Conservation (phyloP, 1,140 invertebrate genomes). For the Hormaphis cornu region DNA sequence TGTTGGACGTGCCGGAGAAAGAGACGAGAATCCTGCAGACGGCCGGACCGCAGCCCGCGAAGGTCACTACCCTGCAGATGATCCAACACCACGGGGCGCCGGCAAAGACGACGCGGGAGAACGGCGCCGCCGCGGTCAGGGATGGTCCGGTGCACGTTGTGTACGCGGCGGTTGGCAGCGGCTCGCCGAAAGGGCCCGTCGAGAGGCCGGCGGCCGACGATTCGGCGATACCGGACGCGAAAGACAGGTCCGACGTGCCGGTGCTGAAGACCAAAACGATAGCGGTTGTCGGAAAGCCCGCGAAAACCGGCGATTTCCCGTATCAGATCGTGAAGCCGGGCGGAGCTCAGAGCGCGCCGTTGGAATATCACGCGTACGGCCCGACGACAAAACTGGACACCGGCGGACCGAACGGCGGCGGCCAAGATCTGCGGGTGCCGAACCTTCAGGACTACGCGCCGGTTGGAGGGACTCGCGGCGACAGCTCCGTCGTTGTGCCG, state of each 20-base stretch:
- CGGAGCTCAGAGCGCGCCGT: slow-evolving; percentile 17
- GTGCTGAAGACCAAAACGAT: slow-evolving; percentile 44
- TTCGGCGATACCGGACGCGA: slow-evolving; percentile 41
- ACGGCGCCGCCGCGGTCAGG: slow-evolving; percentile 36
- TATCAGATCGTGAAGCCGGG: slow-evolving; percentile 38
- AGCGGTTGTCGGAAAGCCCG: slow-evolving; percentile 40
- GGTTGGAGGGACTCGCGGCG: slow-evolving; percentile 40
- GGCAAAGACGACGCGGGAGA: background rate
- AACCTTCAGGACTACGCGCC: slow-evolving; percentile 48
- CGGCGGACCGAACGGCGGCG: background rate
- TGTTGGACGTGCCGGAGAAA: slow-evolving; percentile 32
- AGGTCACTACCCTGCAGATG: slow-evolving; percentile 56
- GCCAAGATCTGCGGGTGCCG: slow-evolving; percentile 44
- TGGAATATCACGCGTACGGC: slow-evolving; percentile 38
- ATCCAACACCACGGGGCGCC: slow-evolving; percentile 43
- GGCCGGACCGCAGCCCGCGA: slow-evolving; percentile 37
- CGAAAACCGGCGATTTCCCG: slow-evolving; percentile 39
- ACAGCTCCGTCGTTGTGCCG: no score
- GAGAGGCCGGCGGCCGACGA: no score
- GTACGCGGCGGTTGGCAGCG: slow-evolving; percentile 47
- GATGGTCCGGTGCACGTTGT: slow-evolving; percentile 51
- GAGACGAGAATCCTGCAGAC: slow-evolving; percentile 40
- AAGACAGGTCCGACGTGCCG: slow-evolving; percentile 45
- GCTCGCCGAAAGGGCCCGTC: slow-evolving; percentile 44
- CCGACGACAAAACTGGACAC: slow-evolving; percentile 37